Base-by-base conservation (phyloP, 2,113 vertebrate species). In the Aleadryas rufinucha region DNA sequence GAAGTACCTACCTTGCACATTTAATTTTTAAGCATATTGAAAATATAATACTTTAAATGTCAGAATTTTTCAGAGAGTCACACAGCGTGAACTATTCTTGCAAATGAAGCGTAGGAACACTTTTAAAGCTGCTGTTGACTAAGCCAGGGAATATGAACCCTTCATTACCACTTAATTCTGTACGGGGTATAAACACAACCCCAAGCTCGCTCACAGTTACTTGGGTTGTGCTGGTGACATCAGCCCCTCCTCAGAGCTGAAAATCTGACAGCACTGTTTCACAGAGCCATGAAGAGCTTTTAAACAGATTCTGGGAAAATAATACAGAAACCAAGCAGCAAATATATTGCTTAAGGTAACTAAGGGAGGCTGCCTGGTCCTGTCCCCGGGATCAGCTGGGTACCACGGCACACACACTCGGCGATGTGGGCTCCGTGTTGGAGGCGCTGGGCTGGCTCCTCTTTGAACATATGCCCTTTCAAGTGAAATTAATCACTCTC, bases 401-500 rank as follows among this genome's bases (percentile, higher is more conserved):
- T 69, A 95, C 93, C 82, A 96, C 75, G 59, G 66, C 91, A 20
- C 75, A 93, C 84, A 83, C 95, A 57, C 83, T 74, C 93, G 74
- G 97, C 91, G 44, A 97, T 78, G 88, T 89, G 93, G 97, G 96
- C 97, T 94, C 95, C 63, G 84, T 78, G 44, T 95, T 94, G 69
- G 41, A 88, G 95, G 97, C 20, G 31, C 97, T 98, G 87, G 52
- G 97, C 96, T 97, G 95, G 98, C 98, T 98, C 97, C 97, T 95
- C 97, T 98, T 98, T 98, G 98, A 99, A 98, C 98, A 98, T 97
- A 97, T 95, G 97, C 97, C 98, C 98, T 98, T 99, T 99, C 98
- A 98, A 99, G 98, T 98, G 98, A 98, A 99, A 99, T 99, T 99
- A 99, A 99, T 99, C 99, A 99, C 98, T 98, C 98, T 98, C 98